These are phyloP conservation scores for Ctenomys sociabilis DNA, from an alignment of 2,113 vertebrate genomes.

Conservation along the genomic window DNA sequence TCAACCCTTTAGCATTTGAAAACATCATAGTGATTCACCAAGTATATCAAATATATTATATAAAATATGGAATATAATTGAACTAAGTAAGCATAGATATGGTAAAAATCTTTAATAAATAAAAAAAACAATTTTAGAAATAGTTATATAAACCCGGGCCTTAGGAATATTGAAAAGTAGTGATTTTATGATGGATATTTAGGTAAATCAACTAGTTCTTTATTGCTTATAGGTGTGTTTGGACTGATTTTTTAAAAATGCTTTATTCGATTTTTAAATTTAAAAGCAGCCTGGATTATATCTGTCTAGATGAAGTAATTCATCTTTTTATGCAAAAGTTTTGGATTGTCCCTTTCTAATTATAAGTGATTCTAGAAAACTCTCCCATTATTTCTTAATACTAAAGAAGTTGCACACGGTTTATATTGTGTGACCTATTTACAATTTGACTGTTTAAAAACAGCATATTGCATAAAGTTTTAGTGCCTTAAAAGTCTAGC, in stretches of 20 bases:
- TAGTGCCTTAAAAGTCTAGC: not conserved
- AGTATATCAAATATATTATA: not conserved
- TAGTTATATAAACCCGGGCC: not conserved
- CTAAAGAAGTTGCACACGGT: not conserved
- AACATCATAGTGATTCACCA: not conserved
- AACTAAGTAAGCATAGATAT: constrained; percentile 21
- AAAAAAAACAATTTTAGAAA: constrained; percentile 18
- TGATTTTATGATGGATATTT: not conserved
- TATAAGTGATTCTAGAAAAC: constrained; percentile 5
- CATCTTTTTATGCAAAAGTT: not conserved
- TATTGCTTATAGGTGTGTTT: not conserved
- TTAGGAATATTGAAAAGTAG: not conserved
- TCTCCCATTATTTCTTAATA: not conserved
- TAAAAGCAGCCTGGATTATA: not conserved
- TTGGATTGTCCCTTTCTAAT: not conserved
- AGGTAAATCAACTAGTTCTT: not conserved
- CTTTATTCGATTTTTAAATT: constrained; percentile 7
- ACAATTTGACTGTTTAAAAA: not conserved
- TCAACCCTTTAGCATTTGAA: not conserved
- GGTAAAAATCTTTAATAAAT: not conserved
- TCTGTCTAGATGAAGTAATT: constrained; percentile 9
- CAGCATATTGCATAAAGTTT: not conserved
- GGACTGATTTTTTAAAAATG: not conserved
- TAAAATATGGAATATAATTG: not conserved
- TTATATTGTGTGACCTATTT: not conserved